These are phyloP conservation scores for Petrocephalus sullivani DNA, from an alignment of 2,797 vertebrate genomes.

Conservation along the genomic window DNA sequence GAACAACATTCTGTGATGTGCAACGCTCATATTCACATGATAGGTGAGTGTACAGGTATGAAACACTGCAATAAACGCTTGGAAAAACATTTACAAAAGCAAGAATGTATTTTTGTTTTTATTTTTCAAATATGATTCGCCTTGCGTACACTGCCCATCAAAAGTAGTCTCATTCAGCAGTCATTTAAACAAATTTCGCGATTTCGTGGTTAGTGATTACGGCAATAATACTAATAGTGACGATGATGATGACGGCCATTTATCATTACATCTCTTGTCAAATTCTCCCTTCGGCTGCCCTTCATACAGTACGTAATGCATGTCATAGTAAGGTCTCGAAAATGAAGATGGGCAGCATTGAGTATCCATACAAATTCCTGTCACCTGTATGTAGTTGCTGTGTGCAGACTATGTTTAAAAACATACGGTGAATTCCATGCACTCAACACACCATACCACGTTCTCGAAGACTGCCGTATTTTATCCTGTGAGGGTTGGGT, in stretches of 20 bases:
- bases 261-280: background rate
- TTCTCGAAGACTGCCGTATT: background rate
- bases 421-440: background rate
- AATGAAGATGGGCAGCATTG: background rate
- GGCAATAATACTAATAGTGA: constrained; percentile 7
- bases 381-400: background rate
- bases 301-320: background rate
- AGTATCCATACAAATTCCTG: background rate
- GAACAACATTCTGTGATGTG: background rate
- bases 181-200: background rate
- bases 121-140: background rate
- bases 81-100: background rate
- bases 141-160: background rate
- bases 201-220: background rate
- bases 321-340: background rate
- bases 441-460: background rate
- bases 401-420: background rate
- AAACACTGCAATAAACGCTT: background rate
- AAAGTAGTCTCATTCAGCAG: background rate
- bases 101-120: background rate
- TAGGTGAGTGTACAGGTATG: background rate
- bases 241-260: background rate
- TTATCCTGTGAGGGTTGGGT: background rate
- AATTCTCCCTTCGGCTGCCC: background rate
- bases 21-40: constrained; percentile 1